Evolutionary conservation across 2,113 vertebrate species (phyloP).

Genomic region (Podarcis muralis): DNA sequence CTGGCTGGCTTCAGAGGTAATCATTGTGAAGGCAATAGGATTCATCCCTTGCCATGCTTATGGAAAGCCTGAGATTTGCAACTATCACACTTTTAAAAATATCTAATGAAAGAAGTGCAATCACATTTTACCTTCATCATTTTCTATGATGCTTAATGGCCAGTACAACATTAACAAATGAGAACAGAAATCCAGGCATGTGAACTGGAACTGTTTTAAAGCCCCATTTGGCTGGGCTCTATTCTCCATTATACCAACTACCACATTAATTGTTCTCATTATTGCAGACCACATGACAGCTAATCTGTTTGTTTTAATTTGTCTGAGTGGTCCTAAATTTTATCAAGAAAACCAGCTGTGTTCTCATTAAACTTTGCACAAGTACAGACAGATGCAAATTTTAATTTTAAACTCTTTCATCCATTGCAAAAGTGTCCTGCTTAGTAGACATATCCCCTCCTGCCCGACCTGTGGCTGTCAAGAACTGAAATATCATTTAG

Average conservation of each 20-base stretch:
- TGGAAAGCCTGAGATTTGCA: neutral
- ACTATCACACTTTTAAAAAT: neutral
- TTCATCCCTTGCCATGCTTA: too few relatives aligned
- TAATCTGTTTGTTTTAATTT: slow-evolving; percentile 21
- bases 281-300: slow-evolving; percentile 11
- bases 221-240: neutral
- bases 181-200: neutral
- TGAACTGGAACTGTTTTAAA: slow-evolving; percentile 11
- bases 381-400: neutral
- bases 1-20: too few relatives aligned
- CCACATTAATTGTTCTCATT: slow-evolving; percentile 21
- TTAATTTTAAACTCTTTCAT: neutral
- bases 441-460: neutral
- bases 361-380: slow-evolving; percentile 10
- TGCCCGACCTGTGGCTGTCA: neutral
- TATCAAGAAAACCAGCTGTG: neutral
- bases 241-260: neutral
- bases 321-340: neutral
- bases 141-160: neutral
- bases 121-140: neutral
- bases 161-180: neutral
- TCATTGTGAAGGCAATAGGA: too few relatives aligned
- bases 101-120: neutral
- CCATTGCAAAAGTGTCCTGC: neutral
- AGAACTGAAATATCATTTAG: slow-evolving; percentile 7